These are phyloP conservation scores for Euphydryas editha DNA, from an alignment of 2,888 invertebrate genomes.

Conservation along the genomic window DNA sequence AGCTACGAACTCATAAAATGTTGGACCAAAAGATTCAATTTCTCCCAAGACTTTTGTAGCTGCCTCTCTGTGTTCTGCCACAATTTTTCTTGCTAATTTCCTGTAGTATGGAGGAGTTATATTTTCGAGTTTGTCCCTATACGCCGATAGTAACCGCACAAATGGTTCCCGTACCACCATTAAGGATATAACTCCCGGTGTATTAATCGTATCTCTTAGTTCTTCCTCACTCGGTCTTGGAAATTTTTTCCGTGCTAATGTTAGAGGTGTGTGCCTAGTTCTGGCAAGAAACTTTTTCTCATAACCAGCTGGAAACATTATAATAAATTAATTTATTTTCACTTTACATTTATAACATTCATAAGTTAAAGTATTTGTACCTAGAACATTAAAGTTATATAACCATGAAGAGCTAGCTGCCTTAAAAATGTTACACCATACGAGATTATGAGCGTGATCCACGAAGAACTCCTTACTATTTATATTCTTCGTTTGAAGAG, in stretches of 20 bases:
- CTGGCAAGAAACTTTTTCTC: slow-evolving; percentile 83
- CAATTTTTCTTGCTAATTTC: slow-evolving; percentile 86
- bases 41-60: slow-evolving; percentile 61
- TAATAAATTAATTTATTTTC: not conserved
- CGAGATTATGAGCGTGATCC: slow-evolving; percentile 85
- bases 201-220: slow-evolving; percentile 81
- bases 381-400: slow-evolving; percentile 90
- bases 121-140: slow-evolving; percentile 89
- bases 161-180: slow-evolving; percentile 89
- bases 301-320: slow-evolving; percentile 78
- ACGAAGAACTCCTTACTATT: slow-evolving; percentile 90
- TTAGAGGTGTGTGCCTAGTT: slow-evolving; percentile 85
- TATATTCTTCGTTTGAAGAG: slow-evolving; percentile 69
- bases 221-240: slow-evolving; percentile 86
- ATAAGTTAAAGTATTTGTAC: slow-evolving; percentile 58
- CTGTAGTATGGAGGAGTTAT: slow-evolving; percentile 87
- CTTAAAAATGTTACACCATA: slow-evolving; percentile 91
- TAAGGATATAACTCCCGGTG: slow-evolving; percentile 86
- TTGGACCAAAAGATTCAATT: slow-evolving; percentile 80
- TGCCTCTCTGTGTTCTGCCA: slow-evolving; percentile 82
- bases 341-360: too few relatives aligned
- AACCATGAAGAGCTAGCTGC: slow-evolving; percentile 92
- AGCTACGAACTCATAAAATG: slow-evolving; percentile 88
- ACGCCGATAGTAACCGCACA: slow-evolving; percentile 88
- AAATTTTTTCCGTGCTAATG: slow-evolving; percentile 87